Base-by-base conservation (phyloP, 2,797 vertebrate species). In the Cetoscarus ocellatus region DNA sequence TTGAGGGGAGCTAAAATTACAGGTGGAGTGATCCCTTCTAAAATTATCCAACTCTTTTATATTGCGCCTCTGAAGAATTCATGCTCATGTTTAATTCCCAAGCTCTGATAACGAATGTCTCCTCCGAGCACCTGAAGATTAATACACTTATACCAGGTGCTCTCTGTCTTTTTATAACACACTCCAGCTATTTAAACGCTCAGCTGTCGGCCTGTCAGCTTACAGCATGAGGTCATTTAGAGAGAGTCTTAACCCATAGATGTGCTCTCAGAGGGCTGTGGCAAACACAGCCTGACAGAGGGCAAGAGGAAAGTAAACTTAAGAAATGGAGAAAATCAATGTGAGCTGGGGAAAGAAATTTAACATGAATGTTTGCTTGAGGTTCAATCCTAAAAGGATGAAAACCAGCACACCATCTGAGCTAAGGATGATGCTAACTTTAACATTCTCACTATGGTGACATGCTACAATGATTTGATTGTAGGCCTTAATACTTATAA, bases 41-140 rank as follows among this genome's bases (percentile, higher is more conserved):
- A 95, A 95, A 95, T 95, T 95, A 95, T 94, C 94, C 92, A 86
- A 90, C 93, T 94, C 93, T 94, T 94, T 94, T 94, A 95, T 94
- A 93, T 93, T 87, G 90, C 53, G 78, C 83, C 88, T 90, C 91
- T 93, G 90, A 94, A 93, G 92, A 93, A 94, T 95, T 94, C 88
- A 93, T 93, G 90, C 93, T 94, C 94, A 95, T 95, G 92, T 95
- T 95, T 95, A 94, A 95, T 95, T 95, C 94, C 90, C 82, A 67
- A 92, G 89, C 90, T 90, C 90, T 91, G 91, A 93, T 94, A 93
- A 94, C 88, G 86, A 94, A 94, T 93, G 92, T 93, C 88, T 94
- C 87, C 87, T 93, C 83, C 83, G 82, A 90, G 92, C 91, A 94
- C 91, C 91, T 94, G 87, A 89, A 92, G 93, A 95, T 94, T 93